A percentile compares a stretch with the other conserved stretches of the same genome.
Conservation (phyloP, 2,113 vertebrate species). For the Phodopus roborovskii region DNA sequence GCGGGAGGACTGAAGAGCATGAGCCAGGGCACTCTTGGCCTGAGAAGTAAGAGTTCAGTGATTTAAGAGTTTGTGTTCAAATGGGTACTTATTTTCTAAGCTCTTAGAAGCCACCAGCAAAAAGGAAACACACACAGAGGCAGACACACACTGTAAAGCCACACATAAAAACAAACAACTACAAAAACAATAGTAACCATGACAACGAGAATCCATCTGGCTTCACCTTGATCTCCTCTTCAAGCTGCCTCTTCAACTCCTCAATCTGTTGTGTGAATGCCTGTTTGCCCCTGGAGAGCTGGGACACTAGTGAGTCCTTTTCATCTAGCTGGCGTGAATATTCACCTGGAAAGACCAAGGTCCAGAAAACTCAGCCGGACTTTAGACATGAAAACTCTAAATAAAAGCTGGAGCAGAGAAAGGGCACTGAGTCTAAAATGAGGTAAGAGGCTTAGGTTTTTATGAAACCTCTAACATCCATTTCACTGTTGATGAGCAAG, state of each 20-base stretch:
- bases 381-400: conserved; percentile 45
- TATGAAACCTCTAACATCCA: not conserved
- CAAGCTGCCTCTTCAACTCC: conserved; percentile 89
- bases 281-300: conserved; percentile 89
- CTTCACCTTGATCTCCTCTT: conserved; percentile 90
- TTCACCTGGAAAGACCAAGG: conserved; percentile 86
- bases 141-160: not conserved
- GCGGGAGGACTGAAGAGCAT: conserved; percentile 89
- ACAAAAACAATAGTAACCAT: not conserved
- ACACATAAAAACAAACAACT: not conserved
- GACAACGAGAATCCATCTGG: not conserved
- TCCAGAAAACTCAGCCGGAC: not conserved
- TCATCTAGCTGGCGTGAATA: conserved; percentile 88
- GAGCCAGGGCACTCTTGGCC: conserved; percentile 92
- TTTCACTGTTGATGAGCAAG: not conserved
- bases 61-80: conserved; percentile 13
- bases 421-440: not conserved
- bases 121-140: not conserved
- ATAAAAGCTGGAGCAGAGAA: conserved; percentile 15
- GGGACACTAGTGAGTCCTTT: conserved; percentile 89
- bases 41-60: conserved; percentile 72
- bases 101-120: not conserved
- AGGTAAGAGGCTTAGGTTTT: not conserved
- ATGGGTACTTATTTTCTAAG: not conserved
- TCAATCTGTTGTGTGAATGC: conserved; percentile 91